A percentile compares a stretch with the other conserved stretches of the same genome.
These are phyloP conservation scores for Torymus texanus DNA, from an alignment of 2,888 invertebrate genomes.

Conservation along the genomic window DNA sequence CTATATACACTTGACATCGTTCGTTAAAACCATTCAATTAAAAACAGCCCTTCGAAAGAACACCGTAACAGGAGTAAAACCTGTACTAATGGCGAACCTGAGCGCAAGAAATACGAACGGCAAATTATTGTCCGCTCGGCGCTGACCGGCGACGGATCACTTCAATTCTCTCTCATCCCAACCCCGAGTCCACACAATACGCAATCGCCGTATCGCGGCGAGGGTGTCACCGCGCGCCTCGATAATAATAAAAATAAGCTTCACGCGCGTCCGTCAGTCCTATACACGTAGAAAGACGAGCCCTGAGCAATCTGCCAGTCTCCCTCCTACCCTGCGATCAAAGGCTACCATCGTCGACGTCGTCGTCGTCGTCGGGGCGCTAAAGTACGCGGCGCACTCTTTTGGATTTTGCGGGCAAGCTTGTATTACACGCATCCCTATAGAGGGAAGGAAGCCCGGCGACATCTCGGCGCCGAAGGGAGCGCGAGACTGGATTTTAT, in stretches of 20 bases:
- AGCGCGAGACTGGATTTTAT: slow-evolving; percentile 67
- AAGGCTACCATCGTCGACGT: slow-evolving; percentile 38
- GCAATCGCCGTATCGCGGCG: slow-evolving; percentile 1
- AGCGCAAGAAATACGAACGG: slow-evolving; percentile 12
- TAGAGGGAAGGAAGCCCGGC: slow-evolving; percentile 62
- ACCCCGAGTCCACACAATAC: not conserved
- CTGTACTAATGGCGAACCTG: not conserved
- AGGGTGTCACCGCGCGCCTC: slow-evolving; percentile 47
- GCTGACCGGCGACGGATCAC: not conserved
- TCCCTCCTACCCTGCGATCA: slow-evolving; percentile 59
- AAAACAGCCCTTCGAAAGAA: too few relatives aligned
- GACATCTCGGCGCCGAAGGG: slow-evolving; percentile 71
- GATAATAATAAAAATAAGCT: slow-evolving; percentile 61
- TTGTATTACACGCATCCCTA: slow-evolving; percentile 22
- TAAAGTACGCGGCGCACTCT: slow-evolving; percentile 1
- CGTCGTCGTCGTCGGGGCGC: not conserved
- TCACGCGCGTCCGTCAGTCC: slow-evolving; percentile 3
- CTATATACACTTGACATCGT: too few relatives aligned
- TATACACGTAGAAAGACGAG: slow-evolving; percentile 57
- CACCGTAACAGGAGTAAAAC: too few relatives aligned
- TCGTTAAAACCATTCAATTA: too few relatives aligned
- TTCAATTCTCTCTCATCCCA: not conserved
- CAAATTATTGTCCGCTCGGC: slow-evolving; percentile 13
- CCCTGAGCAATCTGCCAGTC: slow-evolving; percentile 60
- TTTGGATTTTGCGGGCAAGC: slow-evolving; percentile 26